Conservation (phyloP, 2,797 vertebrate genomes). For the Neosalanx taihuensis region DNA sequence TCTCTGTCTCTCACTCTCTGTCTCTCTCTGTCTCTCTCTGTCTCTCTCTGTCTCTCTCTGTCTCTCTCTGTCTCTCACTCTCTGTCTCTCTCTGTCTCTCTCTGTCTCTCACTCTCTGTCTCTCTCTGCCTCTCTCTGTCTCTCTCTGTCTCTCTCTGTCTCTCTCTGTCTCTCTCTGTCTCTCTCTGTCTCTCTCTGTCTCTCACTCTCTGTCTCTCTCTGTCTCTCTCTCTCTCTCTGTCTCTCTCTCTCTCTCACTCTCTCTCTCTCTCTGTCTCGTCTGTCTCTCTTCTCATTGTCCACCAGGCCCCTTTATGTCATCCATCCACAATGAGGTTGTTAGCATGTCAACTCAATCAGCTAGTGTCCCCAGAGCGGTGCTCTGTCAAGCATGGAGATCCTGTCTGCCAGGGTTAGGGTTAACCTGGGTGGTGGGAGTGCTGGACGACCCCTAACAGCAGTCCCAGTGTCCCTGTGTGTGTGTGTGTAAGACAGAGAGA, state of each 20-base stretch:
- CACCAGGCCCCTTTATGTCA: constrained; percentile 45
- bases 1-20: neutral
- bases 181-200: neutral
- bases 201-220: neutral
- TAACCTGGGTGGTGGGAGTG: constrained; percentile 50
- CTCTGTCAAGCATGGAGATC: constrained; percentile 67
- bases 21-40: constrained; percentile 20
- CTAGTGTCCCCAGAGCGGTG: constrained; percentile 68
- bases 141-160: neutral
- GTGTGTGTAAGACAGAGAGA: neutral
- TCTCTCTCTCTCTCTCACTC: neutral
- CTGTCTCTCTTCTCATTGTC: constrained; percentile 31
- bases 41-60: constrained; percentile 16
- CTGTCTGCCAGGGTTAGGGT: constrained; percentile 32
- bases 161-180: neutral
- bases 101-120: neutral
- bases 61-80: neutral
- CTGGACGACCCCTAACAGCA: constrained; percentile 69
- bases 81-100: neutral
- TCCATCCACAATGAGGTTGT: constrained; percentile 74
- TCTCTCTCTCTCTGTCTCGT: neutral
- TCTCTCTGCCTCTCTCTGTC: neutral
- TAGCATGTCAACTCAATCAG: constrained; percentile 77
- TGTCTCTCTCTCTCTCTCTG: neutral
- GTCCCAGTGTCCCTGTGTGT: constrained; percentile 49